Conservation (phyloP, 1,140 invertebrate species). For the Araneus ventricosus region DNA sequence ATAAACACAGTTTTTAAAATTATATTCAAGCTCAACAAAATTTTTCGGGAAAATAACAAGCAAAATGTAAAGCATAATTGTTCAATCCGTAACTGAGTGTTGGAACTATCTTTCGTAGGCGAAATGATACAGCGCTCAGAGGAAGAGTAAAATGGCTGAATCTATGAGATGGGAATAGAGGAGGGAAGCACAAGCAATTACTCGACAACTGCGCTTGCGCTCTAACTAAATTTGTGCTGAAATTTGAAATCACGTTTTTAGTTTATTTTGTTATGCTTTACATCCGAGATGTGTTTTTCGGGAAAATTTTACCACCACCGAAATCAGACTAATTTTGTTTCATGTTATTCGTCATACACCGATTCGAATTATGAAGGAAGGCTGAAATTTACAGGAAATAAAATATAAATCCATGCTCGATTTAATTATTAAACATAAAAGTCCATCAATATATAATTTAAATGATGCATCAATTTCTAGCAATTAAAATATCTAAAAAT, state of each 20-base stretch:
- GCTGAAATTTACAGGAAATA: not conserved
- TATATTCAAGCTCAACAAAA: not conserved
- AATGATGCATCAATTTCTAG: not conserved
- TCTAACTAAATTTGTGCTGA: not conserved
- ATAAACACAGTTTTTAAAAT: not conserved
- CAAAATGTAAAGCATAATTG: not conserved
- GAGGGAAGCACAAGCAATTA: not conserved
- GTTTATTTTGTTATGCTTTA: not conserved
- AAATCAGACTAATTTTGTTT: not conserved
- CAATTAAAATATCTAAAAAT: not conserved
- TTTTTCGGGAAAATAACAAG: not conserved
- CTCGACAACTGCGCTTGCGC: not conserved
- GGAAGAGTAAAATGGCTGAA: not conserved
- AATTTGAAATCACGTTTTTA: not conserved
- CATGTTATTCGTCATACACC: not conserved
- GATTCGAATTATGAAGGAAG: not conserved
- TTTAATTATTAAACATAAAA: not conserved
- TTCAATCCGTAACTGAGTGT: not conserved
- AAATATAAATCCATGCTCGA: too few species aligned
- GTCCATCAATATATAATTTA: not conserved
- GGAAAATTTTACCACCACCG: not conserved
- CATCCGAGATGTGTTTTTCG: too few species aligned
- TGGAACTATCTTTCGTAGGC: not conserved
- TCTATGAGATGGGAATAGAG: not conserved
- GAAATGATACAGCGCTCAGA: not conserved